Base-by-base conservation (phyloP, 2,797 vertebrate genomes). In the Hemitrygon akajei region DNA sequence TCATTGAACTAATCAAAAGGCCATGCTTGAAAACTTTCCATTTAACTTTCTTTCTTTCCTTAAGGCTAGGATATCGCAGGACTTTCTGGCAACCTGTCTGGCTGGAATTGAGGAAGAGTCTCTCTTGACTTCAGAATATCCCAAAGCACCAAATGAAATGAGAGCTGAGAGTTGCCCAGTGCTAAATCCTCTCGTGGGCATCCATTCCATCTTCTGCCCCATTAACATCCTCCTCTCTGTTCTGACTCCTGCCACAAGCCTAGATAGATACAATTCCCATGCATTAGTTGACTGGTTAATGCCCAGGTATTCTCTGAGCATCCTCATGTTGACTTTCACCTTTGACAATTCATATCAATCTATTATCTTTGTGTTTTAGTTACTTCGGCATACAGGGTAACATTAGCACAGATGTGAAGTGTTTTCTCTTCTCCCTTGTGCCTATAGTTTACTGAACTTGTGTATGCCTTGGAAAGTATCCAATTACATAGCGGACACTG, bases 381-480 rank as follows among this genome's bases (percentile, higher is more conserved):
- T 66, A 87, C 58, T 87, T 87, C 20, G 60, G 66, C 63, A 89
- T 18, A 69, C 86, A 69, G 86, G n/a, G 63, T 89, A 89, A 69
- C 60, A 86, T 86, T n/a, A 60, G 82, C 82, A 89, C 86, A 89
- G 86, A 89, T 89, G 86, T 37, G 86, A 63, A 89, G 63, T 9
- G n/a, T 89, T 69, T n/a, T 69, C 63, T 69, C 63, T 22, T 89
- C 63, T 89, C 86, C 60, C 63, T 69, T 3, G 63, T 37, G 86
- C 66, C 86, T 89, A n/a, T 20, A 89, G 86, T 69, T 89, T 89
- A 37, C 86, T 89, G 86, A 89, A 89, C 86, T 89, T 69, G 86
- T 89, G 63, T 69, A 89, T 89, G 86, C 86, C 86, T 89, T 89
- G 86, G 86, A 89, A 89, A 89, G 86, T 66, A 69, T 89, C 86